Conservation (phyloP, 2,888 invertebrate genomes). For the Synergus japonicus region DNA sequence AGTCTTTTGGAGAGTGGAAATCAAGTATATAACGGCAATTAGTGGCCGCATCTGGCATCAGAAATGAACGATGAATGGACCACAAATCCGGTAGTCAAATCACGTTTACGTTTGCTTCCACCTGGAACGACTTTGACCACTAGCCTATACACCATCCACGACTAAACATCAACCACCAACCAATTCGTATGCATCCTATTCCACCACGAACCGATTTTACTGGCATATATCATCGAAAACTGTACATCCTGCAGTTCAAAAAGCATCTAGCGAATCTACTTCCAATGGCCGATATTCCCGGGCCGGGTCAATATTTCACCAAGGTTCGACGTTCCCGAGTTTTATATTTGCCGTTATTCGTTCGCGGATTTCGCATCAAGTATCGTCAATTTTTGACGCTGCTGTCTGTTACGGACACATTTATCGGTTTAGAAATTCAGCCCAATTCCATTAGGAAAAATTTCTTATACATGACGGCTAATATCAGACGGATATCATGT, state of each 20-base stretch:
- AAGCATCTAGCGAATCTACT: constrained; percentile 35
- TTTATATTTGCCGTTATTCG: constrained; percentile 21
- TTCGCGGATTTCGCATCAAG: not conserved
- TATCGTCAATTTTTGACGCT: not conserved
- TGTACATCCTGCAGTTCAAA: constrained; percentile 35
- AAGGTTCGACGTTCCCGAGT: not conserved
- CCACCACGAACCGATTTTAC: constrained; percentile 28
- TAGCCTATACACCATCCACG: constrained; percentile 25
- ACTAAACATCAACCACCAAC: constrained; percentile 35
- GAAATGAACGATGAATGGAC: constrained; percentile 23
- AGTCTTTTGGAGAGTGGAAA: not conserved
- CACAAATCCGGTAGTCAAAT: constrained; percentile 26
- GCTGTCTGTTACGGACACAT: constrained; percentile 19
- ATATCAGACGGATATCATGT: not conserved
- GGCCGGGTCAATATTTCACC: constrained; percentile 22
- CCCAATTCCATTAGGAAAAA: not conserved
- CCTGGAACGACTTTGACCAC: constrained; percentile 30
- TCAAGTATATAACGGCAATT: constrained; percentile 4
- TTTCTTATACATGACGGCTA: not conserved
- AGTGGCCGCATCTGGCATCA: constrained; percentile 13
- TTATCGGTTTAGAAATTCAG: not conserved
- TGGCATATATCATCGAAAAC: constrained; percentile 37
- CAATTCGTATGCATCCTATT: constrained; percentile 32
- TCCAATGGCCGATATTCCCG: constrained; percentile 23
- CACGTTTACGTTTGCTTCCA: constrained; percentile 37